Percentiles rank a stretch among this genome's conserved stretches.
These are phyloP conservation scores for Leptinotarsa lineolata DNA, from an alignment of 1,140 invertebrate species.

Conservation along the genomic window DNA sequence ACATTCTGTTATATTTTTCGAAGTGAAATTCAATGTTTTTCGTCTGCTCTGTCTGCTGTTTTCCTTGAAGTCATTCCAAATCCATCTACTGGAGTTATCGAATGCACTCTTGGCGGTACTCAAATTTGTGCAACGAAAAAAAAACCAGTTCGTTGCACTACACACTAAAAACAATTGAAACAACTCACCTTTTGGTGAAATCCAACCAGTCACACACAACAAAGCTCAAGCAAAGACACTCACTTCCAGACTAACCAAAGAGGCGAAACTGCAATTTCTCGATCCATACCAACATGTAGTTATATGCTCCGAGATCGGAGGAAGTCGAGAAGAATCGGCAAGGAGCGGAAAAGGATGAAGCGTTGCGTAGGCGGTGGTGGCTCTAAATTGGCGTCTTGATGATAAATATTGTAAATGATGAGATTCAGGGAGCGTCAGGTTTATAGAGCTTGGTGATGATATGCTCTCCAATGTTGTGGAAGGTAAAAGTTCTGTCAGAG, in stretches of 20 bases:
- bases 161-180: not conserved
- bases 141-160: too few relatives aligned
- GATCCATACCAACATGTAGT: conserved; percentile 45
- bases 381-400: not conserved
- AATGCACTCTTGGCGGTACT: too few relatives aligned
- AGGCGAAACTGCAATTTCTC: conserved; percentile 38
- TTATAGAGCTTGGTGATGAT: not conserved
- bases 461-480: too few relatives aligned
- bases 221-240: conserved; percentile 11
- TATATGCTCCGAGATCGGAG: conserved; percentile 39
- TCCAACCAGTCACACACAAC: not conserved
- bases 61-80: too few relatives aligned
- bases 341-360: conserved; percentile 26
- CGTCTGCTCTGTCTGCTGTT: too few relatives aligned
- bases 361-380: conserved; percentile 6
- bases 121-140: too few relatives aligned
- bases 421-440: not conserved
- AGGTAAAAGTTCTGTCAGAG: too few relatives aligned
- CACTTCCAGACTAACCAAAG: conserved; percentile 13
- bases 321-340: conserved; percentile 34
- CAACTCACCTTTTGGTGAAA: not conserved
- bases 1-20: too few relatives aligned
- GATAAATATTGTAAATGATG: not conserved
- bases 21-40: too few relatives aligned
- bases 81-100: too few relatives aligned